These are phyloP conservation scores for Bambusicola thoracicus DNA, from an alignment of 2,113 vertebrate species.

Conservation along the genomic window DNA sequence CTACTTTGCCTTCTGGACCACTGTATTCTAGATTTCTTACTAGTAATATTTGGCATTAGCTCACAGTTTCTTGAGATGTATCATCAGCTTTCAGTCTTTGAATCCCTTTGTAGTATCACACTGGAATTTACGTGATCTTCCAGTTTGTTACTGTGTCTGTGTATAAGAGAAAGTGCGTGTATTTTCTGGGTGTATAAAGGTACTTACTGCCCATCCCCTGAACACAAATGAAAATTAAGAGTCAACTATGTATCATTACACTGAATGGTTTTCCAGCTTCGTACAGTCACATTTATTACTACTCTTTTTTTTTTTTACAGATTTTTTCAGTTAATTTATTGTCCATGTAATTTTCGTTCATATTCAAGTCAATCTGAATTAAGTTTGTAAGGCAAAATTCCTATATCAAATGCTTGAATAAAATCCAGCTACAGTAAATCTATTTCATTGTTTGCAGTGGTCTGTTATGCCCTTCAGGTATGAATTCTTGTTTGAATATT, in stretches of 20 bases:
- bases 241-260: background rate
- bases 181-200: background rate
- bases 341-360: background rate
- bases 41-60: background rate
- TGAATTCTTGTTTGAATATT: background rate
- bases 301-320: background rate
- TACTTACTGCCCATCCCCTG: background rate
- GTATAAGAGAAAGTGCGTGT: background rate
- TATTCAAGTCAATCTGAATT: constrained; percentile 4
- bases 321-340: constrained; percentile 22
- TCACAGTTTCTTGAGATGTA: background rate
- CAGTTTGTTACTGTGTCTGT: rapidly evolving
- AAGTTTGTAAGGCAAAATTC: background rate
- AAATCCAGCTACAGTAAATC: background rate
- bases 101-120: rapidly evolving
- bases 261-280: background rate
- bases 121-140: background rate
- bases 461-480: background rate
- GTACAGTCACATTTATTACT: background rate
- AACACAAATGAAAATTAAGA: background rate
- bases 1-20: background rate
- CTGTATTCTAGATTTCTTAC: background rate
- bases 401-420: background rate
- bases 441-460: background rate
- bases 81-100: background rate